A percentile compares a stretch with the other conserved stretches of the same genome.
Evolutionary conservation across 2,797 vertebrate species (phyloP).

Genomic region (Spatula versicolor): DNA sequence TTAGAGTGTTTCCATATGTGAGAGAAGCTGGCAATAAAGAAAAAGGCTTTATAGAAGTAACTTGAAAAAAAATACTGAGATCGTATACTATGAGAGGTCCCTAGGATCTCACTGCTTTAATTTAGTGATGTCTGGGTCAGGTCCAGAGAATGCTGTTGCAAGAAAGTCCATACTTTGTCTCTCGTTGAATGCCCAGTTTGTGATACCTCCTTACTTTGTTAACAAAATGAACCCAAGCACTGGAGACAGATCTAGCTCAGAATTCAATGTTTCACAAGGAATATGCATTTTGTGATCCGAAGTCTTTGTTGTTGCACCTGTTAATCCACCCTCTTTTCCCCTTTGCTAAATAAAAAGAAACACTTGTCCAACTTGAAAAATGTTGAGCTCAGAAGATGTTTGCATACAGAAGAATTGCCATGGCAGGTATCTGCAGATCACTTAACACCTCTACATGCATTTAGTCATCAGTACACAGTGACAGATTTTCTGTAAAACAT

Average conservation of each 20-base stretch:
- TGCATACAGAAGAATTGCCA: not conserved
- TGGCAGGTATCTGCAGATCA: not conserved
- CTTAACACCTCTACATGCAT: not conserved
- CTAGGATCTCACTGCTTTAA: not conserved
- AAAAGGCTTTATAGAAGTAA: not conserved
- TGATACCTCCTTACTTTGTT: not conserved
- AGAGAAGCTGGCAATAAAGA: not conserved
- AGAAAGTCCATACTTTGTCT: not conserved
- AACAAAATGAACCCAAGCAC: not conserved
- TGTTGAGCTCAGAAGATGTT: not conserved
- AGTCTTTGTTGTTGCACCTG: not conserved
- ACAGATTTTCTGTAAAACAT: not conserved
- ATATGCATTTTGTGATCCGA: not conserved
- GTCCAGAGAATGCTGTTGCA: not conserved
- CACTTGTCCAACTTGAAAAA: not conserved
- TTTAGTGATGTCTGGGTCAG: not conserved
- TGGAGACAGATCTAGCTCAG: not conserved
- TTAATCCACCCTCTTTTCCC: not conserved
- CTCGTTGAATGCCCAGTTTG: not conserved
- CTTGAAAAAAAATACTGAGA: not conserved
- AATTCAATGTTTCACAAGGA: not conserved
- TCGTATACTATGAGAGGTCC: not conserved
- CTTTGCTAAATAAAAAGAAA: not conserved
- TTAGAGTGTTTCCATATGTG: not conserved
- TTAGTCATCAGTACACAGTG: not conserved